Evolutionary conservation across 2,113 vertebrate genomes (phyloP).

Genomic region (Laterallus jamaicensis): DNA sequence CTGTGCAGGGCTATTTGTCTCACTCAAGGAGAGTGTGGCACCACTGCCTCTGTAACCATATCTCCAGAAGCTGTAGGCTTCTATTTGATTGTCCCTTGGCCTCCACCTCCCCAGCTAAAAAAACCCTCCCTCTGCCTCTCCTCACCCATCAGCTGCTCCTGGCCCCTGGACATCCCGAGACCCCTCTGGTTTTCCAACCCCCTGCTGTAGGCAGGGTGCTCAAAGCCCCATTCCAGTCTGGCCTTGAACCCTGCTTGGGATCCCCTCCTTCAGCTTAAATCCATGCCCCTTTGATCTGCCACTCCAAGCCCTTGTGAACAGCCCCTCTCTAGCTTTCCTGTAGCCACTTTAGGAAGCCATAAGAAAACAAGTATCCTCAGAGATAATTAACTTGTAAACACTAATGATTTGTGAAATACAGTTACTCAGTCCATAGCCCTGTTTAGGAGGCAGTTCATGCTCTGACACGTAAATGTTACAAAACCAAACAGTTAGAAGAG

Average conservation of each 20-base stretch:
- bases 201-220: too few species aligned
- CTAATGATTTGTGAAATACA: background rate
- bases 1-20: background rate
- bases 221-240: too few species aligned
- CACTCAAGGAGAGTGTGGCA: background rate
- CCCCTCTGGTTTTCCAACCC: background rate
- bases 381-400: background rate
- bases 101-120: background rate
- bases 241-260: too few species aligned
- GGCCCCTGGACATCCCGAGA: background rate
- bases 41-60: background rate
- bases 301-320: too few species aligned
- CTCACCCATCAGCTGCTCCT: background rate
- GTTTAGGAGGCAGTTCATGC: background rate
- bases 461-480: background rate
- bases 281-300: too few species aligned
- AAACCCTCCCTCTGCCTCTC: background rate
- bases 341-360: too few species aligned
- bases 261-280: too few species aligned
- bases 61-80: background rate
- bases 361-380: too few species aligned
- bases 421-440: background rate
- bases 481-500: background rate
- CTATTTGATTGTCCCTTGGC: too few species aligned
- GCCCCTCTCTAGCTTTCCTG: too few species aligned